phyloP scores from a whole-genome alignment of 2,113 vertebrate genomes.

The Festucalex cinctus region DNA sequence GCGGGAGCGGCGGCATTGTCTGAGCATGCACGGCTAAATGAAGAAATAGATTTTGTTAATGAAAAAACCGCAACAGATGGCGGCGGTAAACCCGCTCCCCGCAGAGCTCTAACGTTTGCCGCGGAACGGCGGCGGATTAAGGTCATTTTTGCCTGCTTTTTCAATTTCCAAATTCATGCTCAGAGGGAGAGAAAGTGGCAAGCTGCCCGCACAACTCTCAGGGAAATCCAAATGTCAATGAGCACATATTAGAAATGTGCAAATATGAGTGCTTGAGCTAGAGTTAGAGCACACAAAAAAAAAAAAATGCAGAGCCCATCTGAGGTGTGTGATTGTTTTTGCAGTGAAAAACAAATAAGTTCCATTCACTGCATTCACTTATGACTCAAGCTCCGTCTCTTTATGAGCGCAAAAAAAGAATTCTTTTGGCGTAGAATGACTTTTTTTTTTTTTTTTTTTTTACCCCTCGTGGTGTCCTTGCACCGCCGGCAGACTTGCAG shows the following conservation, averaged over 20 bases:
- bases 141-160: conserved; percentile 72
- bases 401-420: conserved; percentile 10
- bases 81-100: conserved; percentile 63
- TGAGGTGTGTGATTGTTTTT: conserved; percentile 23
- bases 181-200: conserved; percentile 56
- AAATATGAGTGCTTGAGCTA: conserved; percentile 50
- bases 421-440: not conserved
- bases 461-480: conserved; percentile 30
- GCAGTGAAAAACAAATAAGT: conserved; percentile 28
- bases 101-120: conserved; percentile 60
- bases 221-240: conserved; percentile 68
- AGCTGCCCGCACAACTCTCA: conserved; percentile 51
- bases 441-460: conserved; percentile 14
- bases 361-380: conserved; percentile 32
- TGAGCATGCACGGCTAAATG: conserved; percentile 67
- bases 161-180: conserved; percentile 71
- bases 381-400: conserved; percentile 21
- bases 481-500: conserved; percentile 6
- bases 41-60: conserved; percentile 74
- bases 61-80: conserved; percentile 78
- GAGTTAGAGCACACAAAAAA: not conserved
- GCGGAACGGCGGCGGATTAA: conserved; percentile 69
- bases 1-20: conserved; percentile 65
- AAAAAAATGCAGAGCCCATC: conserved; percentile 44
- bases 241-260: conserved; percentile 61